phyloP scores from a whole-genome alignment of 1,140 invertebrate genomes.

The Antheraea pernyi region DNA sequence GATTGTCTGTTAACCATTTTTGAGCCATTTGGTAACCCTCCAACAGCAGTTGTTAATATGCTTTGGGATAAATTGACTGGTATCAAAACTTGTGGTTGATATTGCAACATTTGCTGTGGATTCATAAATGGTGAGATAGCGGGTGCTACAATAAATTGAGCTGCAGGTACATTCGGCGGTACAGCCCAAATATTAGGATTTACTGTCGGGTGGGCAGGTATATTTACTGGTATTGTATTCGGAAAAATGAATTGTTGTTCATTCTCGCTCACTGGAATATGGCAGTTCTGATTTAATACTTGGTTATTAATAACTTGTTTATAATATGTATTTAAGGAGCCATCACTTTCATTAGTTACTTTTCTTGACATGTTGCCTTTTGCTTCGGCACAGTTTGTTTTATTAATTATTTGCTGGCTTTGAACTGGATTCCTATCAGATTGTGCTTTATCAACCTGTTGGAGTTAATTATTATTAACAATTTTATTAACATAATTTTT shows the following conservation, averaged over 20 bases:
- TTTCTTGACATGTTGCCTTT: too few relatives aligned
- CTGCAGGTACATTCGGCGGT: conserved; percentile 11
- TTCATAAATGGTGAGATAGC: conserved; percentile 8
- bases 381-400: too few relatives aligned
- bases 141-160: conserved; percentile 20
- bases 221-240: neutral
- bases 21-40: too few relatives aligned
- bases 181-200: conserved; percentile 33
- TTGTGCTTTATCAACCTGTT: conserved; percentile 45
- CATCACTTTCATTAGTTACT: too few relatives aligned
- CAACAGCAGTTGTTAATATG: neutral
- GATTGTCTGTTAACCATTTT: too few relatives aligned
- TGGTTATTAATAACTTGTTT: too few relatives aligned
- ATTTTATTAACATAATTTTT: neutral
- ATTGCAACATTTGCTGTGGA: neutral
- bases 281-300: too few relatives aligned
- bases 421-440: neutral
- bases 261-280: neutral
- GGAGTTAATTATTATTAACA: conserved; percentile 18
- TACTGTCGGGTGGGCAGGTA: neutral
- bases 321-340: too few relatives aligned
- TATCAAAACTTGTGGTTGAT: neutral
- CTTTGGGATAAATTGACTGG: neutral
- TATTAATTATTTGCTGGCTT: too few relatives aligned
- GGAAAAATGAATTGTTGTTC: neutral